Evolutionary conservation across 2,113 vertebrate genomes (phyloP).

Genomic region (Typhlomys cinereus): DNA sequence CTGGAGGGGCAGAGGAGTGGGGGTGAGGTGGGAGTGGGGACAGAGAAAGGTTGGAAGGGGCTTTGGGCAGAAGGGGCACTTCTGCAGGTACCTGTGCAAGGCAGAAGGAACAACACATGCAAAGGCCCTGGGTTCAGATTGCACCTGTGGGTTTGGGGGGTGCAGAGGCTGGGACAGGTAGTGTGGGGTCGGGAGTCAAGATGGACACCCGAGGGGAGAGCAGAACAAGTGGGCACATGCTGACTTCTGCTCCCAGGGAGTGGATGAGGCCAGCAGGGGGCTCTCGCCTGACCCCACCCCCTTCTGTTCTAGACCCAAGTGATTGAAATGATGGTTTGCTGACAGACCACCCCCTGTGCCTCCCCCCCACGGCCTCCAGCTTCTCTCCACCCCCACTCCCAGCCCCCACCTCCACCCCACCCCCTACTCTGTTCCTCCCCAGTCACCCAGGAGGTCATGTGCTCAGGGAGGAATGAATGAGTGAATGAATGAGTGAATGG

Average conservation of each 20-base stretch:
- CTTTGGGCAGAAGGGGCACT: neutral
- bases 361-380: neutral
- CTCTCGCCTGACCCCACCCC: neutral
- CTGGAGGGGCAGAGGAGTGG: neutral
- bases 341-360: neutral
- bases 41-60: neutral
- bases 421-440: neutral
- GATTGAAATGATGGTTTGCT: no score
- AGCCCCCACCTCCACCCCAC: accelerated
- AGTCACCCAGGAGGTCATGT: neutral
- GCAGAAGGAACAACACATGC: accelerated
- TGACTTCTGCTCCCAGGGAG: neutral
- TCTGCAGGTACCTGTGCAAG: no score
- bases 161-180: accelerated
- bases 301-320: neutral
- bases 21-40: no score
- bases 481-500: neutral
- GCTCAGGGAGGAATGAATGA: neutral
- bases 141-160: neutral
- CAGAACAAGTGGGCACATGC: accelerated
- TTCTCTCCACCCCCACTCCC: neutral
- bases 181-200: no score
- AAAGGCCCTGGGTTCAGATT: neutral
- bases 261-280: accelerated
- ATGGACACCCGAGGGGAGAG: accelerated